Conservation (phyloP, 2,888 invertebrate species). For the Scaptomyza reducta region DNA sequence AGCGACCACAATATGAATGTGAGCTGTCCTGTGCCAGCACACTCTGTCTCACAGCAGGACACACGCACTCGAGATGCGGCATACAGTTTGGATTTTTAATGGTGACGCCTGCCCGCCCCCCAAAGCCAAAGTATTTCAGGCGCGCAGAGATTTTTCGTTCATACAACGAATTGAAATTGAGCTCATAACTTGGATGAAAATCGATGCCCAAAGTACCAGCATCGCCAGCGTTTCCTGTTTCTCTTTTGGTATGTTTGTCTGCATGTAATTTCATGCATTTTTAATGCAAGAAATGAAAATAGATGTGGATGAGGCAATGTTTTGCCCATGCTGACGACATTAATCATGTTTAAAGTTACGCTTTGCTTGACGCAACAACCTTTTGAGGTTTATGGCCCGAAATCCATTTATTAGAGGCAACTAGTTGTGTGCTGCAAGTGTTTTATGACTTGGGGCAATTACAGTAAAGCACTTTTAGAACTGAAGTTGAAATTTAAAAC, state of each 20-base stretch:
- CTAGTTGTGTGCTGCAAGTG: conserved; percentile 41
- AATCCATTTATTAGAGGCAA: conserved; percentile 62
- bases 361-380: conserved; percentile 30
- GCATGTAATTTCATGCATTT: conserved; percentile 69
- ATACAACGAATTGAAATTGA: conserved; percentile 19
- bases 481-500: background rate
- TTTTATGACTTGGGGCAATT: conserved; percentile 20
- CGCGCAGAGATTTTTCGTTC: conserved; percentile 29
- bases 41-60: conserved; percentile 49
- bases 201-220: conserved; percentile 35
- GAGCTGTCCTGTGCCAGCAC: conserved; percentile 24
- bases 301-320: conserved; percentile 35
- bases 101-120: conserved; percentile 17
- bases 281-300: conserved; percentile 60
- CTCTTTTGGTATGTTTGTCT: background rate
- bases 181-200: conserved; percentile 46
- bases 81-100: conserved; percentile 59
- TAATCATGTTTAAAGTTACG: conserved; percentile 67
- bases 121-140: conserved; percentile 39
- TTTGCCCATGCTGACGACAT: conserved; percentile 43
- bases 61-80: conserved; percentile 28
- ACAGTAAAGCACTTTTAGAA: background rate
- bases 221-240: background rate
- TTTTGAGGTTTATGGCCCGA: conserved; percentile 35
- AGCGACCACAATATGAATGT: conserved; percentile 36